These are phyloP conservation scores for Epiperipatus broadwayi DNA, from an alignment of 2,888 invertebrate species.

Conservation along the genomic window DNA sequence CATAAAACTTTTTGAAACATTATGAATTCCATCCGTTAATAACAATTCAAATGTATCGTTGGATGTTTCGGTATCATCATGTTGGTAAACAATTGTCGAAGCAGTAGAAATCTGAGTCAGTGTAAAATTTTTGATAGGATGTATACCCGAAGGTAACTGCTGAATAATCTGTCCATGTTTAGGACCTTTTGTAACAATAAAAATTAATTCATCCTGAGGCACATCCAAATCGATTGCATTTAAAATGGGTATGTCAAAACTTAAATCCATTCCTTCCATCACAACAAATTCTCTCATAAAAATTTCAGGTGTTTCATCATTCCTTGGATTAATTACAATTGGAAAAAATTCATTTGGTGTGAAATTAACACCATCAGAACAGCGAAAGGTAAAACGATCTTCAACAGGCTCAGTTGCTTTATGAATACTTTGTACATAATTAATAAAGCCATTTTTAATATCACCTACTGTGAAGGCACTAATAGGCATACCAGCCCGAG, in stretches of 20 bases:
- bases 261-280: constrained; percentile 27
- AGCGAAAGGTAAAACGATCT: constrained; percentile 24
- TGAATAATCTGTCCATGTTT: constrained; percentile 24
- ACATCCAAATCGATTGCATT: constrained; percentile 26
- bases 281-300: constrained; percentile 26
- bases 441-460: constrained; percentile 21
- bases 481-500: constrained; percentile 23
- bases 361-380: constrained; percentile 27
- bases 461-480: constrained; percentile 25
- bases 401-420: constrained; percentile 25
- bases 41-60: constrained; percentile 25
- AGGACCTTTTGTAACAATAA: constrained; percentile 21
- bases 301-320: constrained; percentile 28
- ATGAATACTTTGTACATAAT: constrained; percentile 29
- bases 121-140: constrained; percentile 23
- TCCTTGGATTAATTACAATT: constrained; percentile 24
- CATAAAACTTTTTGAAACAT: constrained; percentile 23
- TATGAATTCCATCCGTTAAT: constrained; percentile 25
- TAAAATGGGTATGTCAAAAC: constrained; percentile 26
- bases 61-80: constrained; percentile 28
- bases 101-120: constrained; percentile 23
- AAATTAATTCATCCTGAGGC: constrained; percentile 23
- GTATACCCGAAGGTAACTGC: constrained; percentile 23
- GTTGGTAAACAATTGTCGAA: constrained; percentile 27
- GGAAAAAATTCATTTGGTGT: constrained; percentile 21